A percentile compares a stretch with the other conserved stretches of the same genome.
These are phyloP conservation scores for Marronus borbonicus DNA, from an alignment of 2,888 invertebrate species.

Conservation along the genomic window DNA sequence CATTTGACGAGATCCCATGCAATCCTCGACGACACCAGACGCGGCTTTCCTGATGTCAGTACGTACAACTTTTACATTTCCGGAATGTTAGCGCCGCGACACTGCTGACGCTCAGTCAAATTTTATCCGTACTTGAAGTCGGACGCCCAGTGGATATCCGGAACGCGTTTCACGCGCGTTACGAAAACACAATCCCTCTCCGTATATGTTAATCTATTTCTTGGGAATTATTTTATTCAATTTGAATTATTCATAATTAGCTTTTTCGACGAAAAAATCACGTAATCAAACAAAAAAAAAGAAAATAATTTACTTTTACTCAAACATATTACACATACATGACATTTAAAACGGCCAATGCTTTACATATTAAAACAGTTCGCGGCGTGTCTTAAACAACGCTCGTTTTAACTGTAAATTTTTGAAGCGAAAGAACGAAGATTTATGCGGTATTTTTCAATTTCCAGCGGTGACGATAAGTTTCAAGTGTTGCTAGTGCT, in stretches of 20 bases:
- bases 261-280: neutral
- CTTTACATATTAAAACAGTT: neutral
- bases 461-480: neutral
- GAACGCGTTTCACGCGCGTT: conserved; percentile 11
- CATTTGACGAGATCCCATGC: conserved; percentile 14
- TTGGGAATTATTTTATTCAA: too few species aligned
- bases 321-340: conserved; percentile 8
- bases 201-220: too few species aligned
- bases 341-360: neutral
- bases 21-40: conserved; percentile 1
- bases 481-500: conserved; percentile 21
- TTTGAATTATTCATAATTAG: too few species aligned
- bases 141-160: conserved; percentile 36
- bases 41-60: conserved; percentile 17
- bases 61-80: conserved; percentile 36
- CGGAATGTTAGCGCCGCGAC: conserved; percentile 47
- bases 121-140: conserved; percentile 34
- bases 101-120: conserved; percentile 46
- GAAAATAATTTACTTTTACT: conserved; percentile 23
- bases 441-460: conserved; percentile 16
- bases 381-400: neutral
- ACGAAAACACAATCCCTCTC: neutral
- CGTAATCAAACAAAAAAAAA: conserved; percentile 4
- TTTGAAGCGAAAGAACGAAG: neutral
- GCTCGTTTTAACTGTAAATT: neutral